Conservation (phyloP, 2,113 vertebrate genomes). For the Cyrtonyx montezumae region DNA sequence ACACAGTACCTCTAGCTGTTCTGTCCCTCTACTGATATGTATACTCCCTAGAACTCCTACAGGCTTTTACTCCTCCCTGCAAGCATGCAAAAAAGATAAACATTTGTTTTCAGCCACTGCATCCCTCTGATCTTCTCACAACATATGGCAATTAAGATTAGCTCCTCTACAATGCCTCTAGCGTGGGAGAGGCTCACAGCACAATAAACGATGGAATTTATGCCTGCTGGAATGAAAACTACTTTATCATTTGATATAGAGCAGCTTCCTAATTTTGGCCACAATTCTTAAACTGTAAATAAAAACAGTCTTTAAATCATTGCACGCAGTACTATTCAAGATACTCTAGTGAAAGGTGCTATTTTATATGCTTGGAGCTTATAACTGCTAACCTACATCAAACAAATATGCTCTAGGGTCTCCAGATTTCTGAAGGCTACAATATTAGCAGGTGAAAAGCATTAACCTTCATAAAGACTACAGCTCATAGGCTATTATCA, state of each 20-base stretch:
- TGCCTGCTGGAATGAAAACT: background rate
- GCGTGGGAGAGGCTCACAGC: background rate
- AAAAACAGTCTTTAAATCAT: background rate
- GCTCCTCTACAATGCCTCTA: background rate
- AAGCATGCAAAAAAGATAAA: background rate
- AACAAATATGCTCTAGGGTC: background rate
- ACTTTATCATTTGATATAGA: conserved; percentile 29
- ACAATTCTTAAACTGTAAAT: background rate
- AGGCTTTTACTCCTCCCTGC: background rate
- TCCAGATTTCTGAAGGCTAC: background rate
- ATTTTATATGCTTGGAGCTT: background rate
- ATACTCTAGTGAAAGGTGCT: background rate
- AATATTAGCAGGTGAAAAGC: background rate
- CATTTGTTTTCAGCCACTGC: background rate
- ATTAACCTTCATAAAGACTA: background rate
- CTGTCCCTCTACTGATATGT: background rate
- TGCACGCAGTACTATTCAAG: background rate
- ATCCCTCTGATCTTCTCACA: conserved; percentile 5
- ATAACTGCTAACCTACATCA: background rate
- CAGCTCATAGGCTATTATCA: background rate
- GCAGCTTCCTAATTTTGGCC: background rate
- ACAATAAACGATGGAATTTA: background rate
- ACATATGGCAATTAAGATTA: conserved; percentile 40
- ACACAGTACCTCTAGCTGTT: background rate
- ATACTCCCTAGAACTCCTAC: background rate